Percentiles rank a stretch among this genome's conserved stretches.
These are phyloP conservation scores for Acipenser ruthenus DNA, from an alignment of 2,797 vertebrate species.

Conservation along the genomic window DNA sequence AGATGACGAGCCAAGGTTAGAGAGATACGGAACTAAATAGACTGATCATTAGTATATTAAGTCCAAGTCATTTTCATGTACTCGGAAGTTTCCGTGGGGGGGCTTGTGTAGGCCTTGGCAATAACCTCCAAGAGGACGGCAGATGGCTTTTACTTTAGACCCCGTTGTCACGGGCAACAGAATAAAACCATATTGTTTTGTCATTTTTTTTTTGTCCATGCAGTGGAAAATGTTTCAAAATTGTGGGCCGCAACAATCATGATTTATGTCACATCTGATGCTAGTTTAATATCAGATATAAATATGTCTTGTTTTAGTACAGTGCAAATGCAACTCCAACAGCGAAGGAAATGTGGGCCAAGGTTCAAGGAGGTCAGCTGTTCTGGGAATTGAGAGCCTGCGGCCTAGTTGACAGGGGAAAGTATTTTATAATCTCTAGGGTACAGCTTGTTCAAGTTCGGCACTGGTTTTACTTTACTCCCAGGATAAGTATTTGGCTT, in stretches of 20 bases:
- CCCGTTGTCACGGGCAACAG: constrained; percentile 26
- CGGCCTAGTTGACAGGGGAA: constrained; percentile 52
- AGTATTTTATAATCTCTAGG: constrained; percentile 58
- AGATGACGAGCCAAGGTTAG: constrained; percentile 23
- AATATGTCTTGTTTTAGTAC: constrained; percentile 50
- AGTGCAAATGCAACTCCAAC: constrained; percentile 37
- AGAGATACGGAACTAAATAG: constrained; percentile 25
- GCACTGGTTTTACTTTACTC: constrained; percentile 55
- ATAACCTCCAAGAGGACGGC: constrained; percentile 33
- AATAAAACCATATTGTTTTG: constrained; percentile 44
- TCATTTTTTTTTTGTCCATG: constrained; percentile 30
- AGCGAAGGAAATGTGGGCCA: constrained; percentile 31
- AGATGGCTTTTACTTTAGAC: constrained; percentile 48
- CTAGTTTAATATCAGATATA: constrained; percentile 52
- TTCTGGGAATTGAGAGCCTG: constrained; percentile 31
- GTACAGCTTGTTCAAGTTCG: constrained; percentile 57
- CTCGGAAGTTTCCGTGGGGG: constrained; percentile 27
- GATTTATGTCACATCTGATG: constrained; percentile 53
- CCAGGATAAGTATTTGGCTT: constrained; percentile 62
- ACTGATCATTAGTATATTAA: constrained; percentile 37
- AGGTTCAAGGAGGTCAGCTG: constrained; percentile 40
- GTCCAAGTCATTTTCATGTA: constrained; percentile 50
- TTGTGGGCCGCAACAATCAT: constrained; percentile 22
- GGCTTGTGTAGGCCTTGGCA: constrained; percentile 33
- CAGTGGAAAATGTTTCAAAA: constrained; percentile 33